These are phyloP conservation scores for Epistrophe eligans DNA, from an alignment of 2,888 invertebrate genomes.

Conservation along the genomic window DNA sequence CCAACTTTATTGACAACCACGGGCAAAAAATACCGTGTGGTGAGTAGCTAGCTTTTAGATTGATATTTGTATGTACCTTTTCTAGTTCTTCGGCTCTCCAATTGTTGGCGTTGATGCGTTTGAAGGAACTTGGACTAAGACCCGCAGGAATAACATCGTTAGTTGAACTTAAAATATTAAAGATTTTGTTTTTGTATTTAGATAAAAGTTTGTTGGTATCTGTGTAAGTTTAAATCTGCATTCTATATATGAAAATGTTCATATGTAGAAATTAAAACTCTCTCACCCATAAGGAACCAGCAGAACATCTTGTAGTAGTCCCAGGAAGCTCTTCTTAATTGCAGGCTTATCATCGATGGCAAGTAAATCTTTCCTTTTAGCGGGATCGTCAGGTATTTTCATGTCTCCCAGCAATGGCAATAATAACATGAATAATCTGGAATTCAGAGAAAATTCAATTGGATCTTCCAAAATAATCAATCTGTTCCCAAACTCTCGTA, in stretches of 20 bases:
- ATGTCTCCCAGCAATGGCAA: slow-evolving; percentile 92
- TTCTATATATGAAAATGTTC: too few relatives aligned
- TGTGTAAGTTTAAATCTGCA: too few relatives aligned
- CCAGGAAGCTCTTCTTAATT: slow-evolving; percentile 85
- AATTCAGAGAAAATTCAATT: slow-evolving; percentile 76
- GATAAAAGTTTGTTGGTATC: too few relatives aligned
- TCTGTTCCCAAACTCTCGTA: not conserved
- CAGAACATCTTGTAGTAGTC: slow-evolving; percentile 92
- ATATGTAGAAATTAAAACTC: not conserved
- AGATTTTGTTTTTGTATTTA: not conserved
- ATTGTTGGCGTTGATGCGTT: slow-evolving; percentile 89
- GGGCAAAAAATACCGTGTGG: too few relatives aligned
- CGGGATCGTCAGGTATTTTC: slow-evolving; percentile 86
- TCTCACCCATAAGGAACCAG: slow-evolving; percentile 93
- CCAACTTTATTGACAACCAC: too few relatives aligned
- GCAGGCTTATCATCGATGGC: slow-evolving; percentile 90
- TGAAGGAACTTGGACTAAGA: slow-evolving; percentile 90
- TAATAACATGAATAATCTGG: slow-evolving; percentile 91
- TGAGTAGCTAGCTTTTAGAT: too few relatives aligned
- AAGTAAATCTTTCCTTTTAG: slow-evolving; percentile 87
- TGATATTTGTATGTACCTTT: slow-evolving; percentile 84
- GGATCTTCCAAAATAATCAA: not conserved
- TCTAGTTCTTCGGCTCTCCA: slow-evolving; percentile 92
- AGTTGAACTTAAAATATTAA: slow-evolving; percentile 78
- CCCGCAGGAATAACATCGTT: slow-evolving; percentile 88